Percentiles rank a stretch among this genome's conserved stretches.
These are phyloP conservation scores for Morone chrysops DNA, from an alignment of 2,113 vertebrate genomes.

Conservation along the genomic window DNA sequence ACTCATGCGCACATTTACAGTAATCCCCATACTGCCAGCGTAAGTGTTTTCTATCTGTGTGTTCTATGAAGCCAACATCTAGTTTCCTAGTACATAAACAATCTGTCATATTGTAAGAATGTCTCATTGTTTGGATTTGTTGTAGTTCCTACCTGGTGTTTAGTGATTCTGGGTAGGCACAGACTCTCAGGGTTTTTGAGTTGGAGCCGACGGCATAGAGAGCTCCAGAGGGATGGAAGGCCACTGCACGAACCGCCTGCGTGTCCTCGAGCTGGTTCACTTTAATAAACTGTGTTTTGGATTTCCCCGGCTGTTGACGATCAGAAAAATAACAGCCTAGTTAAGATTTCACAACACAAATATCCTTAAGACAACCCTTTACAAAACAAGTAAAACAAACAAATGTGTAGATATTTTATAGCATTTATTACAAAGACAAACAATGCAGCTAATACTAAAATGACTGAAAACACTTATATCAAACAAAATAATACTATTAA, in stretches of 20 bases:
- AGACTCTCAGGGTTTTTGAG: constrained; percentile 97
- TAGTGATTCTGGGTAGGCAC: constrained; percentile 91
- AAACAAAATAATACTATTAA: background rate
- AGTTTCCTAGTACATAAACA: background rate
- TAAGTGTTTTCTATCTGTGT: background rate
- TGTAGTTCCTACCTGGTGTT: constrained; percentile 84
- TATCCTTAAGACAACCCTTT: background rate
- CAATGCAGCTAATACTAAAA: background rate
- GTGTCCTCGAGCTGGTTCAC: constrained; percentile 95
- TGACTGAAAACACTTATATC: background rate
- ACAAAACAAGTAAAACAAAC: background rate
- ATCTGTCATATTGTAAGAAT: background rate
- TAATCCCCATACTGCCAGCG: background rate
- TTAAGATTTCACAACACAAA: background rate
- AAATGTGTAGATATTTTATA: background rate
- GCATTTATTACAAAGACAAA: background rate
- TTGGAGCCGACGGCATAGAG: constrained; percentile 98
- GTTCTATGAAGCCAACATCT: background rate
- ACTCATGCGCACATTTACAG: background rate
- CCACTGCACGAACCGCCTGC: constrained; percentile 96
- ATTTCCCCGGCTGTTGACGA: constrained; percentile 84
- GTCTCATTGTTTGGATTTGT: background rate
- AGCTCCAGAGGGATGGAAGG: constrained; percentile 95
- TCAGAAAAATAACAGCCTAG: background rate
- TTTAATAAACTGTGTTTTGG: constrained; percentile 91